A percentile compares a stretch with the other conserved stretches of the same genome.
Evolutionary conservation across 2,888 invertebrate species (phyloP).

Genomic region (Cryptus armator): DNA sequence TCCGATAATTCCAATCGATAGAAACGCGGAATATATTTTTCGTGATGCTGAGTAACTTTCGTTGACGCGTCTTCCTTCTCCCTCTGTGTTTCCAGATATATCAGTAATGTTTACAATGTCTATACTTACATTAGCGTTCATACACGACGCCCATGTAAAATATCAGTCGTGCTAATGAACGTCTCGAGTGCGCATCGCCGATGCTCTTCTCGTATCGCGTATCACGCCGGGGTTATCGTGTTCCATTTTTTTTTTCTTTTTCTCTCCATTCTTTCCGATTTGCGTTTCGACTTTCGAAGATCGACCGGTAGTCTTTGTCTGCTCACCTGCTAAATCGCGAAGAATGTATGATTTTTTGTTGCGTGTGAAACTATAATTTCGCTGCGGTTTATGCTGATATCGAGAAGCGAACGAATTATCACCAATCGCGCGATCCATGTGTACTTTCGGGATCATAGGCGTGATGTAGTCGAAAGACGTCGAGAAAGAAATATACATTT

Average conservation of each 20-base stretch:
- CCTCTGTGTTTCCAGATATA: conserved; percentile 22
- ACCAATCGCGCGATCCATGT: background rate
- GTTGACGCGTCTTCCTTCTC: conserved; percentile 4
- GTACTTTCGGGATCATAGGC: background rate
- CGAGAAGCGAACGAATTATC: background rate
- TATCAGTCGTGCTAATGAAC: conserved; percentile 60
- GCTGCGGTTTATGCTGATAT: background rate
- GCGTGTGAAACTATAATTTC: background rate
- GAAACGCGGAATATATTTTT: background rate
- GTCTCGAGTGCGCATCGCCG: conserved; percentile 47
- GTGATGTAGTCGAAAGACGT: background rate
- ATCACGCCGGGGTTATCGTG: conserved; percentile 78
- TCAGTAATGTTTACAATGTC: conserved; percentile 43
- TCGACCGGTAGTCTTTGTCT: background rate
- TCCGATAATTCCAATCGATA: background rate
- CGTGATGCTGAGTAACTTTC: background rate
- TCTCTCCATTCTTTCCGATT: conserved; percentile 49
- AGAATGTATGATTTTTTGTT: background rate
- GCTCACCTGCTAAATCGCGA: background rate
- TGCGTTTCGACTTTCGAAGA: conserved; percentile 21
- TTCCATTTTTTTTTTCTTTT: conserved; percentile 59
- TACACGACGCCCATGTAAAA: conserved; percentile 32
- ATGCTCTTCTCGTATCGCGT: conserved; percentile 62
- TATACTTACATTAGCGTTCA: conserved; percentile 39
- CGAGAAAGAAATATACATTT: background rate